Conservation (phyloP, 2,888 invertebrate species). For the Agrochola circellaris region DNA sequence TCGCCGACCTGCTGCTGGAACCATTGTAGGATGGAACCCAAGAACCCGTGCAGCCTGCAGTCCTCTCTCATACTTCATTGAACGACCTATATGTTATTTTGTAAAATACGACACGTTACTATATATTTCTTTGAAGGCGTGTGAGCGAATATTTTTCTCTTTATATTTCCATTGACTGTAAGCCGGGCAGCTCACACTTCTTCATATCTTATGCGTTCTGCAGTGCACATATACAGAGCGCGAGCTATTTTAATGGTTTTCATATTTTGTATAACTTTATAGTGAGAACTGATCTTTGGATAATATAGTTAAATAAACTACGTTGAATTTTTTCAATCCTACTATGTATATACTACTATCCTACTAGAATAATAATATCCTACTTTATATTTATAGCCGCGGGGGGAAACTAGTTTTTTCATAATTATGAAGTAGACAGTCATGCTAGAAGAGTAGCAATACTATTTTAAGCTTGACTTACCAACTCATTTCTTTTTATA, state of each 20-base stretch:
- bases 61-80: background rate
- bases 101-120: background rate
- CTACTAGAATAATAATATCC: too few relatives aligned
- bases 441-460: too few relatives aligned
- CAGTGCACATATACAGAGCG: background rate
- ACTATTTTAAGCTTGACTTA: too few relatives aligned
- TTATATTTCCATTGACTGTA: constrained; percentile 1
- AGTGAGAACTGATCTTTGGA: background rate
- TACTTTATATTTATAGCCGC: too few relatives aligned
- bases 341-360: too few relatives aligned
- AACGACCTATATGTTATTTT: background rate
- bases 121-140: background rate
- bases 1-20: too few relatives aligned
- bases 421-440: too few relatives aligned
- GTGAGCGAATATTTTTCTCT: background rate
- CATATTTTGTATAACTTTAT: constrained; percentile 1
- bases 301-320: background rate
- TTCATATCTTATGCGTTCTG: constrained; percentile 12
- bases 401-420: too few relatives aligned
- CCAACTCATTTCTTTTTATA: too few relatives aligned
- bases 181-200: background rate
- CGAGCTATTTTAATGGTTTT: background rate
- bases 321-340: too few relatives aligned
- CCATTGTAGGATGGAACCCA: background rate
- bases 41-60: background rate